Base-by-base conservation (phyloP, 2,888 invertebrate genomes). In the Eustalomyia histrio region DNA sequence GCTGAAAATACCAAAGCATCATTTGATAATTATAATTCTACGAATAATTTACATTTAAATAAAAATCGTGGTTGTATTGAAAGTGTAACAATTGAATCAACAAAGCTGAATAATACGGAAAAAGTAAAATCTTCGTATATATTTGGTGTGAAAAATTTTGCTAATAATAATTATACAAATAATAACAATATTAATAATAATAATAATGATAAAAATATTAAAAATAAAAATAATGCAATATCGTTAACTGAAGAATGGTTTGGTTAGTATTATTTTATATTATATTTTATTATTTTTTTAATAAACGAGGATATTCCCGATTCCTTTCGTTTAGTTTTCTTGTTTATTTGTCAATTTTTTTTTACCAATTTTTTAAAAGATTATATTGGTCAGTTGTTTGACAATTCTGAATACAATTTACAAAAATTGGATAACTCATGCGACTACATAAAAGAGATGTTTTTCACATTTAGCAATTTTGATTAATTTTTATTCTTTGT, bases 171-270 rank as follows among this genome's bases (percentile, higher is more conserved):
- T 24, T 47, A 64, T 8, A 65, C 65, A 65, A 80, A 74, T 50
- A 76, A 64, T 16, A 72, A 64, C 53, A 80, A 67, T 43, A n/a
- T n/a, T n/a, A 83, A 64, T n/a, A 83, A 65, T 18, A 84, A 39
- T 16, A 71, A 52, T 52, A 35, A 39, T 68, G 60, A 16, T 9
- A 69, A 76, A 18, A 84, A 63, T 84, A 84, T 82, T 79, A 76
- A 57, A 57, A 60, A 78, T 50, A 75, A 47, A n/a, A 47, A 76
- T 84, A 55, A 58, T 80, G 61, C 43, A 80, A 63, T 35, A 81
- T 60, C 74, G 43, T 85, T 76, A 67, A 84, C 79, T 17, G 88
- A 88, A 72, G 88, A 87, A 83, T 88, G 89, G 88, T 85, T 88
- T 71, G 88, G 88, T 88, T 88, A 88, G 88, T 88, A 88, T n/a